Evolutionary conservation across 2,113 vertebrate species (phyloP), one percentile per base, ranked within the genome.

Genomic region (Vimba vimba): DNA sequence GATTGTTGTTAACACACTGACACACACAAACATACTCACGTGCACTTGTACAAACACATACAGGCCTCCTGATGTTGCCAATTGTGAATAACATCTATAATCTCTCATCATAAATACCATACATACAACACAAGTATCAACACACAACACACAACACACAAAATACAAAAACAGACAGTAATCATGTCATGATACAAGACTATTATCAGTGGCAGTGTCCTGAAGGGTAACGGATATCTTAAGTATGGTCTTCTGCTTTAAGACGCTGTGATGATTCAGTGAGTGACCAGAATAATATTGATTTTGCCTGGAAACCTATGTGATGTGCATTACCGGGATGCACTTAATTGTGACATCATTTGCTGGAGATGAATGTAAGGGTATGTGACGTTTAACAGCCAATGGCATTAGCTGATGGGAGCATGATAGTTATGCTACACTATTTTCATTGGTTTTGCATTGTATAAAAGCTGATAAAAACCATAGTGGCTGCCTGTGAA

Each of bases 1-100:
- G 43, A 13, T 84, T 83, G 71, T 50, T 79, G 73, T 77, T 85
- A 89, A 85, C 88, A 87, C 85, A 89, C 52, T 47, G 77, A 81
- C 13, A 81, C 75, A 81, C 78, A 86, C 84, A 79, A 15, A 80
- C 78, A 73, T 64, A 83, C 81, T 57, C 85, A 66, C 68, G 68
- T 68, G 81, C 68, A 85, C 77, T 57, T 73, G 69, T 77, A 78
- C 74, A 68, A 59, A 83, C 74, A 62, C 77, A 79, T 57, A 76
- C 79, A 50, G 85, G 80, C 39, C 79, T 86, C 57, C 60, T 75
- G 78, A 88, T 66, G 68, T 60, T 76, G 81, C 76, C 36, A 33
- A 50, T 84, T 59, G 27, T 84, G 71, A 88, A 86, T 81, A 86
- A 81, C 59, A 66, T 81, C 79, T 81, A 81, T 30, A 66, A 81